phyloP scores from a whole-genome alignment of 2,113 vertebrate species.

The Phaethornis superciliosus region DNA sequence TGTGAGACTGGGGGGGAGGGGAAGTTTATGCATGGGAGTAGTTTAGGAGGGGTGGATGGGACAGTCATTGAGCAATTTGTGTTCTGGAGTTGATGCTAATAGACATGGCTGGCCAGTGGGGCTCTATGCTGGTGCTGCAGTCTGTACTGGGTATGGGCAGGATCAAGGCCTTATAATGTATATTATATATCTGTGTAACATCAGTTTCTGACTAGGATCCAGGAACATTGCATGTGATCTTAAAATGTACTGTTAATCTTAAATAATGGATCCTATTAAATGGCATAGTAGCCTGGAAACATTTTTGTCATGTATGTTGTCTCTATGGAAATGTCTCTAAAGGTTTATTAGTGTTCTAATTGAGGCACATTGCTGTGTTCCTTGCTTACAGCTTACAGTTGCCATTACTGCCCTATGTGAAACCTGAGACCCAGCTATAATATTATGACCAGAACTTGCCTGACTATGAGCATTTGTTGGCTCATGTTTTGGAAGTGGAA shows the following conservation, averaged over 20 bases:
- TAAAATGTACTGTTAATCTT: neutral
- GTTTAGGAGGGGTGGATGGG: neutral
- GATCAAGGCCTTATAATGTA: neutral
- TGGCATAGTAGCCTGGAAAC: neutral
- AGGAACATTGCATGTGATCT: neutral
- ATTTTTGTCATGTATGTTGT: neutral
- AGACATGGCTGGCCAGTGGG: neutral
- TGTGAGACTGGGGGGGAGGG: neutral
- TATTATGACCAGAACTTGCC: too few relatives aligned
- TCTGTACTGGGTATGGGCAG: neutral
- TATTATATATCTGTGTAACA: neutral
- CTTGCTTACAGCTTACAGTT: neutral
- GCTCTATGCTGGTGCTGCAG: neutral
- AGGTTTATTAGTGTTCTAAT: neutral
- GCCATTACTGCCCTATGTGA: neutral
- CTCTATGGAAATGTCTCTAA: neutral
- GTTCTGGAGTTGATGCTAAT: neutral
- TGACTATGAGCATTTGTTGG: too few relatives aligned
- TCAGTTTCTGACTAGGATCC: neutral
- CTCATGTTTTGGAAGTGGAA: too few relatives aligned
- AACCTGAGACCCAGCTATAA: neutral
- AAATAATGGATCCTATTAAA: neutral
- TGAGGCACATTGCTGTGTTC: neutral
- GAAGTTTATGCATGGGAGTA: fast-evolving
- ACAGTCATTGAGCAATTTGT: neutral